These are phyloP conservation scores for Heliconius congener DNA, from an alignment of 1,140 invertebrate genomes.

Conservation along the genomic window DNA sequence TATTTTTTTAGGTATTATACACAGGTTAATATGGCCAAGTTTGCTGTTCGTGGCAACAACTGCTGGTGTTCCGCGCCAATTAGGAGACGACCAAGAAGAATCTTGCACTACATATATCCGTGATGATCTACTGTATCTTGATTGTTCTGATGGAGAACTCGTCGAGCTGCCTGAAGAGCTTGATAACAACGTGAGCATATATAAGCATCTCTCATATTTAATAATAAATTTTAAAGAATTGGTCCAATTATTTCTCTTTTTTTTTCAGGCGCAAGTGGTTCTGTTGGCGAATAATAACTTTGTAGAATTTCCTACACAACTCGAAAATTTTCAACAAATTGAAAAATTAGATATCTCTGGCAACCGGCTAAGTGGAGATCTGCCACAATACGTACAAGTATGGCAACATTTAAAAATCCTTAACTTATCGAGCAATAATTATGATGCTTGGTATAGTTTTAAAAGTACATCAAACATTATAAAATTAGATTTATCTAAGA, in stretches of 20 bases:
- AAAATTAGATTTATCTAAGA: slow-evolving; percentile 78
- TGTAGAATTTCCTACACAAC: slow-evolving; percentile 74
- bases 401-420: slow-evolving; percentile 75
- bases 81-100: slow-evolving; percentile 44
- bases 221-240: neutral
- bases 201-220: neutral
- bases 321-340: slow-evolving; percentile 76
- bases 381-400: slow-evolving; percentile 64
- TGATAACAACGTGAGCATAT: slow-evolving; percentile 61
- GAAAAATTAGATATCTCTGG: slow-evolving; percentile 81
- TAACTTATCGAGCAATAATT: slow-evolving; percentile 82
- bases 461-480: slow-evolving; percentile 62
- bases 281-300: slow-evolving; percentile 82
- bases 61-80: slow-evolving; percentile 47
- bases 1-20: neutral
- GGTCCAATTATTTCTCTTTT: slow-evolving; percentile 16
- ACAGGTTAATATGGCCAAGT: slow-evolving; percentile 33
- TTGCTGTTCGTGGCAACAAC: slow-evolving; percentile 43
- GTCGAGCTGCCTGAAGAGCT: slow-evolving; percentile 67
- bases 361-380: slow-evolving; percentile 77
- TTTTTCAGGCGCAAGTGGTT: slow-evolving; percentile 79
- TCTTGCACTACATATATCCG: slow-evolving; percentile 52
- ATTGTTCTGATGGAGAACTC: slow-evolving; percentile 76
- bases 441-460: slow-evolving; percentile 79
- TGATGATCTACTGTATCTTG: slow-evolving; percentile 46